These are phyloP conservation scores for Rhinopomastus cyanomelas DNA, from an alignment of 2,113 vertebrate species.

Conservation along the genomic window DNA sequence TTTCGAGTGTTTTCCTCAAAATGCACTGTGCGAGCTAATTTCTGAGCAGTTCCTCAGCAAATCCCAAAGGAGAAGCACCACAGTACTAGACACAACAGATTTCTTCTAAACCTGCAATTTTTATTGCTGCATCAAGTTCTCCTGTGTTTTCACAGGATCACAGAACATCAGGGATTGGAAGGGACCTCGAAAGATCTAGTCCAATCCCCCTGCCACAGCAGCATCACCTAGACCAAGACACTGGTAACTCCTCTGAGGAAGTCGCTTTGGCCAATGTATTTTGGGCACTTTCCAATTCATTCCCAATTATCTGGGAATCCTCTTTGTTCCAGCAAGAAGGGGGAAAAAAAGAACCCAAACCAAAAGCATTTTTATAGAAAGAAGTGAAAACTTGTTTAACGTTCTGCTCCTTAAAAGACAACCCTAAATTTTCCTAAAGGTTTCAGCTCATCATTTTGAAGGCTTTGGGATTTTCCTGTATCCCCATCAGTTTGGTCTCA, in stretches of 20 bases:
- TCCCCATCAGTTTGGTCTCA: neutral
- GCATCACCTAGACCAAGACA: no score
- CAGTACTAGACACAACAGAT: neutral
- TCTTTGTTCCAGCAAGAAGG: neutral
- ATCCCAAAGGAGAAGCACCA: neutral
- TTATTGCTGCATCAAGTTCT: neutral
- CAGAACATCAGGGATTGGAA: no score
- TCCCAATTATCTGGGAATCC: neutral
- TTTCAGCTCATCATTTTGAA: neutral
- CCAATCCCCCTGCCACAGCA: no score
- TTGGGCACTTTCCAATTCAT: neutral
- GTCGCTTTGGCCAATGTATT: neutral
- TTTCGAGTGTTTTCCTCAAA: neutral
- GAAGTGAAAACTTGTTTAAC: neutral
- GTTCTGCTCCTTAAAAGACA: neutral
- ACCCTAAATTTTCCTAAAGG: neutral
- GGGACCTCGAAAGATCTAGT: no score
- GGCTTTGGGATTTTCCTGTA: neutral
- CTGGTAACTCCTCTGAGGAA: neutral
- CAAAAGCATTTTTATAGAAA: no score
- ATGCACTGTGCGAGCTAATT: neutral
- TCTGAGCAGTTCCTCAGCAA: neutral
- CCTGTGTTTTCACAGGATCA: neutral
- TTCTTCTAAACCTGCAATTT: neutral
- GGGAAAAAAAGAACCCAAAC: neutral